A percentile compares a stretch with the other conserved stretches of the same genome.
Conservation (phyloP, 1,140 invertebrate species). For the Alviniconcha marisindica region DNA sequence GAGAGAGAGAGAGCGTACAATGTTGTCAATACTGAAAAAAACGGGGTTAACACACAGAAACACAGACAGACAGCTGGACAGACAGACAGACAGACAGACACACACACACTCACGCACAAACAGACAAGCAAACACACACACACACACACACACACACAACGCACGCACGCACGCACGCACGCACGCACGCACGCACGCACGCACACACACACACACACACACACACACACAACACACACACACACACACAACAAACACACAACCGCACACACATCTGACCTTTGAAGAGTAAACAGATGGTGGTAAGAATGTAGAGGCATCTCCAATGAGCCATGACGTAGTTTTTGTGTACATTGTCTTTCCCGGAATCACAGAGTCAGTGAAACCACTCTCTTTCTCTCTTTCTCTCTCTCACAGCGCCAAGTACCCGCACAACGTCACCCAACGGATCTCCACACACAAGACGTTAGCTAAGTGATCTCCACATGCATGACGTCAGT, state of each 20-base stretch:
- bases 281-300: too few relatives aligned
- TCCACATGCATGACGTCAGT: too few relatives aligned
- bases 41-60: not conserved
- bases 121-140: too few relatives aligned
- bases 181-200: not conserved
- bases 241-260: too few relatives aligned
- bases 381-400: too few relatives aligned
- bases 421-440: too few relatives aligned
- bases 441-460: too few relatives aligned
- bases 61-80: constrained; percentile 6
- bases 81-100: not conserved
- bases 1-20: not conserved
- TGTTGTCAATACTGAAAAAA: not conserved
- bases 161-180: not conserved
- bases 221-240: not conserved
- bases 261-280: too few relatives aligned
- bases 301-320: too few relatives aligned
- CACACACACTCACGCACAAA: not conserved
- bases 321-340: not conserved
- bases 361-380: not conserved
- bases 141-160: not conserved
- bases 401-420: too few relatives aligned
- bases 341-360: not conserved
- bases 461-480: too few relatives aligned
- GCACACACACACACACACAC: not conserved